Evolutionary conservation across 2,113 vertebrate species (phyloP), one percentile per base, ranked within the genome.

Genomic region (Neotragus pygmaeus): DNA sequence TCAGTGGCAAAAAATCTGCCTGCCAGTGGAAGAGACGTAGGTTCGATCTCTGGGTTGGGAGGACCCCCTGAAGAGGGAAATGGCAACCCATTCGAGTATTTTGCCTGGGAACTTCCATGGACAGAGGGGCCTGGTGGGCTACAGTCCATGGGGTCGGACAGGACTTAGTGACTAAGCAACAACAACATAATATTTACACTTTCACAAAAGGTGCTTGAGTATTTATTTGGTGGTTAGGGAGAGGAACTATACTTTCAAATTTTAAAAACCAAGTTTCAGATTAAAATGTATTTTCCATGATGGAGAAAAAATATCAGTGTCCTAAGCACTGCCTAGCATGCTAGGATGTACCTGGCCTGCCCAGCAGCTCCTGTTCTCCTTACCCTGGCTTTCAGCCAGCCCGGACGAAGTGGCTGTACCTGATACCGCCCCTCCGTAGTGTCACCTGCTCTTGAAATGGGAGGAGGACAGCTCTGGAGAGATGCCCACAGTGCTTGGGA

Each of bases 381-480:
- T 5, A 30, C 51, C 49, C n/a, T 64, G 28, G 39, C 47, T 64
- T 47, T 81, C 33, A 16, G 17, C 51, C 64, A 12, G 7, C 6
- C 86, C 57, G 36, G 14, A 28, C 0, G 0, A 49, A 55, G 33
- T 49, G 53, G 16, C 86, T 5, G 6, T 53, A 4, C 53, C 17
- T 36, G 28, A 10, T 6, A 23, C 39, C 1, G 6, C 7, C 25
- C 7, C 43, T 14, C 57, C 2, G 19, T 23, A 11, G 6, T 11
- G 25, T 9, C n/a, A 36, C 17, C 8, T 9, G 4, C 25, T 6
- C 43, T 49, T 47, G 30, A 36, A 80, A 89, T 11, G 15, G 19
- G 2, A 51, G 11, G 2, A 57, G 27, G 57, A 16, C 6, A 19
- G n/a, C 28, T 7, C 66, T 30, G 11, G 49, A 21, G 19, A 83